Evolutionary conservation across 2,888 invertebrate genomes (phyloP), one percentile per base, ranked within the genome.

Genomic region (Helleia helle): DNA sequence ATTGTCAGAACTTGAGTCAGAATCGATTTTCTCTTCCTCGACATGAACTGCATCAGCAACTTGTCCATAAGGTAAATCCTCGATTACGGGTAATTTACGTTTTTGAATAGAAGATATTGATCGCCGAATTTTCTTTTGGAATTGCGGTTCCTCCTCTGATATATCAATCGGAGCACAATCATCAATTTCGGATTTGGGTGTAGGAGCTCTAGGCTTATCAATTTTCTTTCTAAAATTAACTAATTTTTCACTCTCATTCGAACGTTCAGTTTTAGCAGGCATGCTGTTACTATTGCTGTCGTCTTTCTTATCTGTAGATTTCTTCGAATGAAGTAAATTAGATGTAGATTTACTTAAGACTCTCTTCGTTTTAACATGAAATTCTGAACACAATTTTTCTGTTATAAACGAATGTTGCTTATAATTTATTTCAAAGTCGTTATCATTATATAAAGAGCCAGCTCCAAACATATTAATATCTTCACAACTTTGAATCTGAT

Each of bases 51-150:
- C 90, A 49, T 91, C 91, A 4, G 89, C 88, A 3, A 91, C 91
- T 70, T 90, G 89, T 6, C 90, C 90, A 49, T 91, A 91, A 1
- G 91, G 91, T 18, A 91, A 65, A 61, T 91, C 91, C 65, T 90
- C 91, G 38, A 87, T 87, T 3, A 87, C 84, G 4, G 87, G 85
- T 14, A 86, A 61, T 48, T 85, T 86, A 27, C 86, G 65, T 58
- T 85, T 86, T 49, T 87, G 87, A 51, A 86, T 86, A 31, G 86
- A 84, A 7, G 86, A 81, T 55, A 87, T 81, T 1, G 86, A 86
- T 51, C 87, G 70, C 40, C 87, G 77, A 11, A 87, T 71, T 65
- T 85, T 87, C 5, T 86, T 69, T 53, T 81, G 81, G 25, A 58
- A 59, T 42, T 69, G 74, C 3, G 79, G 76, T 55, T 81, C 83